Evolutionary conservation across 2,888 invertebrate genomes (phyloP), one percentile per base, ranked within the genome.

Genomic region (Metacarcinus magister): DNA sequence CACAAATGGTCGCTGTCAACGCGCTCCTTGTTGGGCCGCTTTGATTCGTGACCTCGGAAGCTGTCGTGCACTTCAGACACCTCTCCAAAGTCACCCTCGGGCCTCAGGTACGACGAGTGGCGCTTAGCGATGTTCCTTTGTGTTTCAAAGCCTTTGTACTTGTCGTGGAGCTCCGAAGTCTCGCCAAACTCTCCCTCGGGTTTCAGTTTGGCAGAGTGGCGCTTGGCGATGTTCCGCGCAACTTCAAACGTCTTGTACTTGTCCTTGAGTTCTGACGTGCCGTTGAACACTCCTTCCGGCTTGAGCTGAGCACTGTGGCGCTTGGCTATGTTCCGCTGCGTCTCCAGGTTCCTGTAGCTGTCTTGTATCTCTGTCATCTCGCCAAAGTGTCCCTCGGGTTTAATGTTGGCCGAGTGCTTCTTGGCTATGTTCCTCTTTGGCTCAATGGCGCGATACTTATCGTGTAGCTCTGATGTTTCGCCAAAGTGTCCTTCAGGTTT

Each of bases 331-430:
- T 95, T 90, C 67, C 96, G 44, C n/a, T 90, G 93, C 0, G 92
- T 93, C 87, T 95, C 95, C 46, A 93, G 46, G 5, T 60, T 48
- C 43, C 94, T 91, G 32, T 91, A 96, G 32, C 93, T 95, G 87
- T 96, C 96, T 23, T 94, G 96, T 23, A 96, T n/a, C 92, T 96
- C 96, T 23, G 96, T 96, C 28, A 92, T 96, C 39, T 96, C 96
- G 7, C 92, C 94, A 67, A 96, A 96, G 16, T 95, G 44, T 28
- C 96, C 96, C 54, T 96, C 96, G 28, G 93, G 43, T 43, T 75
- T 95, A 28, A 96, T 75, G 44, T 93, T 82, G 0, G 87, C 90
- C 0, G 67, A 89, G 39, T 95, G 96, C 32, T 46, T 60, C 54
- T 93, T 95, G 16, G 96, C 96, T 13, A 96, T 96, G 54, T 93